Base-by-base conservation (phyloP, 2,888 invertebrate genomes). In the Polyommatus iphigenia region DNA sequence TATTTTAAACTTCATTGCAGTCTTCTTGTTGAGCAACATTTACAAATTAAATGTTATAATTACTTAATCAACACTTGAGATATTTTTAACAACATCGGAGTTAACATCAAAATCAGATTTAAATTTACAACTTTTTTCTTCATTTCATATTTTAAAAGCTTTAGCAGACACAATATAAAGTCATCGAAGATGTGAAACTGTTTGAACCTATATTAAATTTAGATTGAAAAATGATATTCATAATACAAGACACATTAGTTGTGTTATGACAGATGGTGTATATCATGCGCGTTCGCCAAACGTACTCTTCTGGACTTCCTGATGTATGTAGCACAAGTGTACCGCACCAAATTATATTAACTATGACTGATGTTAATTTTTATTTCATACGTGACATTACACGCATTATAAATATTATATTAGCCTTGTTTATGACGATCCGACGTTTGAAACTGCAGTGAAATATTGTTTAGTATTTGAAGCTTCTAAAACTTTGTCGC, bases 291-390 rank as follows among this genome's bases (percentile, higher is more conserved):
- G 84, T 82, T 86, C 83, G 92, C 91, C 91, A 93, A 92, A 88
- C 88, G 87, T 82, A 87, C 86, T 88, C 82, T 81, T 82, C 85
- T 87, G 87, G 88, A 88, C 86, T 90, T 90, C 88, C 90, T 91
- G 90, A 92, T 83, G 85, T 85, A 90, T 91, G 85, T 82, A 79
- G 84, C 88, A 81, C 92, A 90, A 89, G 87, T 92, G 91, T 77
- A 77, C 77, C 77, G 79, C 81, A 79, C 79, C 80, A 79, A 81
- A 82, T 84, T 82, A 81, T 84, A 81, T 81, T 79, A 81, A 79
- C 81, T 79, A 80, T 82, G 81, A 84, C 82, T 83, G 79, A 83
- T 83, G 72, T 24, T 59, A 78, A 72, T 41, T 78, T 78, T 78
- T 78, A 78, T 78, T 57, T 54, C 29, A 18, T 8, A 75, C 50